Conservation (phyloP, 2,888 invertebrate species). For the Amphipoea lucens region DNA sequence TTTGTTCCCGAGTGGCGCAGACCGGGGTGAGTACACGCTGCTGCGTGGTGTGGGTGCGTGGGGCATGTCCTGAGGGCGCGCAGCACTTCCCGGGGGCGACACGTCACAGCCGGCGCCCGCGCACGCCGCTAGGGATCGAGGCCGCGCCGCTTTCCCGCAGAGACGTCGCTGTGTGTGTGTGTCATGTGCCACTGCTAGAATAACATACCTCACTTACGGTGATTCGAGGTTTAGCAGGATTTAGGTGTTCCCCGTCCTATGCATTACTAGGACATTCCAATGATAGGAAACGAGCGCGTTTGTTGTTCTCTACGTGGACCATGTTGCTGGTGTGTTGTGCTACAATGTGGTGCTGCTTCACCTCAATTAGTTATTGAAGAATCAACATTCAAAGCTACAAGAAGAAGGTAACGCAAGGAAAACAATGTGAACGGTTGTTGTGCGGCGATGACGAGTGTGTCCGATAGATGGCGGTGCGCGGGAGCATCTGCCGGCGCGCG, state of each 20-base stretch:
- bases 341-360: background rate
- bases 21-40: slow-evolving; percentile 66
- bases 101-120: slow-evolving; percentile 71
- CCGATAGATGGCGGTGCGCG: slow-evolving; percentile 73
- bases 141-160: slow-evolving; percentile 78
- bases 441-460: slow-evolving; percentile 44
- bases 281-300: background rate
- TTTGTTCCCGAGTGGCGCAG: slow-evolving; percentile 50
- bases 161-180: slow-evolving; percentile 63
- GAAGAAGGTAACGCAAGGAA: slow-evolving; percentile 51
- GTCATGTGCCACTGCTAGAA: slow-evolving; percentile 58
- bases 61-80: background rate
- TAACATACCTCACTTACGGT: slow-evolving; percentile 29
- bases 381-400: slow-evolving; percentile 23
- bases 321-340: background rate
- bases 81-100: slow-evolving; percentile 48
- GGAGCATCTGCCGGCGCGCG: slow-evolving; percentile 65
- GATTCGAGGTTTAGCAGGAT: slow-evolving; percentile 4
- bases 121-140: slow-evolving; percentile 71
- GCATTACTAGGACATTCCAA: background rate
- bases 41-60: slow-evolving; percentile 3
- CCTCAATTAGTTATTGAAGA: background rate
- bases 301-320: slow-evolving; percentile 5
- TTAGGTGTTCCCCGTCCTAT: background rate
- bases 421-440: slow-evolving; percentile 57